Evolutionary conservation across 2,797 vertebrate species (phyloP), one percentile per base, ranked within the genome.

Genomic region (Denticeps clupeoides): DNA sequence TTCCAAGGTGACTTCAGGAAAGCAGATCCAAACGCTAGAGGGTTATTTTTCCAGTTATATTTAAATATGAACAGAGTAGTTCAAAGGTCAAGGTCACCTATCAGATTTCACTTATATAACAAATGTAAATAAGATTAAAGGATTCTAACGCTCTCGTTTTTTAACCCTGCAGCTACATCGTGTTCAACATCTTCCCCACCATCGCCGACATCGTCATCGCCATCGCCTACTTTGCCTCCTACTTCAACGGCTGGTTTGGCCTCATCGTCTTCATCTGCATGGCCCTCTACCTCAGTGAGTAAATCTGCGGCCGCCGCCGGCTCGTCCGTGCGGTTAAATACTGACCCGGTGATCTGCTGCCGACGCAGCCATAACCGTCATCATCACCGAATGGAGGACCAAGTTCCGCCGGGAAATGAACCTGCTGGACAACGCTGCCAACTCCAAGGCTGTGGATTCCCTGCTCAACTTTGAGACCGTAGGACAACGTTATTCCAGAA

Each of bases 391-490:
- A 64, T 93, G 91, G 91, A 89, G 90, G 71, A 83, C 87, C 1
- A 90, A 88, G 58, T 91, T 87, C 64, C 80, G 91, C 1, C 79
- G 89, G 11, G 84, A 86, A 10, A 95, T 93, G 91, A 94, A 94
- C 68, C 62, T 56, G 0, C 77, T 78, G 48, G 91, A 93, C 76
- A 93, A 93, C 3, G 72, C 79, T 4, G 86, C 90, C 55, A 88
- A 82, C 60, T 85, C 89, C 29, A 80, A 86, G 32, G 91, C 89
- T 0, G 85, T 93, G 42, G 91, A 95, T 63, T 95, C 91, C 0
- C 82, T 95, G 50, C 85, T 95, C 25, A 94, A 93, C 77, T 93
- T 93, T 0, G 90, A 94, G 77, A 94, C 89, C 72, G 91, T 93
- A 83, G 48, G 41, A n/a, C n/a, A n/a, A n/a, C n/a, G n/a, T n/a